phyloP scores from a whole-genome alignment of 2,888 invertebrate species.

The Tineola bisselliella region DNA sequence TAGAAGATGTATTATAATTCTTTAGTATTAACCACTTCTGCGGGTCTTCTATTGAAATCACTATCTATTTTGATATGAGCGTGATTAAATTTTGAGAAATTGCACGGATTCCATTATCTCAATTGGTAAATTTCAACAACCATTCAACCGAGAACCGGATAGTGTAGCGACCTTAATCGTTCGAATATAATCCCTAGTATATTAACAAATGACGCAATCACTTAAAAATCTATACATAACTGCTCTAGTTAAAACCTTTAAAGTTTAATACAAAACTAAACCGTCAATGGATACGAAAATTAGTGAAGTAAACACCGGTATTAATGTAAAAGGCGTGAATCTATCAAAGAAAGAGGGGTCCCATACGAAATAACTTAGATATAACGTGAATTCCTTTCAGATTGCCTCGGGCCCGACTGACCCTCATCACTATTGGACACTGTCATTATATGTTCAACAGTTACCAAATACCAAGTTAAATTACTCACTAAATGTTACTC shows the following conservation, averaged over 20 bases:
- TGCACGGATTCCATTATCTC: constrained; percentile 11
- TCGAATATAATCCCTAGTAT: not conserved
- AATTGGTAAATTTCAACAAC: constrained; percentile 11
- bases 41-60: no score
- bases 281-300: not conserved
- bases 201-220: not conserved
- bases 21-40: no score
- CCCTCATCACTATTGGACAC: constrained; percentile 52
- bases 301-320: not conserved
- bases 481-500: constrained; percentile 4
- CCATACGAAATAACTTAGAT: constrained; percentile 13
- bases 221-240: not conserved
- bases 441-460: constrained; percentile 35
- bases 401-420: constrained; percentile 35
- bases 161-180: constrained; percentile 6
- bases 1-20: no score
- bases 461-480: constrained; percentile 11
- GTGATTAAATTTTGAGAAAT: constrained; percentile 11
- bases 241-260: not conserved
- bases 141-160: not conserved
- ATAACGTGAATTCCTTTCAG: constrained; percentile 39
- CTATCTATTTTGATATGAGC: not conserved
- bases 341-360: constrained; percentile 12
- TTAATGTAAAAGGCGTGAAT: not conserved
- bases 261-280: not conserved